These are phyloP conservation scores for Neopipo cinnamomea DNA, from an alignment of 2,113 vertebrate genomes.

Conservation along the genomic window DNA sequence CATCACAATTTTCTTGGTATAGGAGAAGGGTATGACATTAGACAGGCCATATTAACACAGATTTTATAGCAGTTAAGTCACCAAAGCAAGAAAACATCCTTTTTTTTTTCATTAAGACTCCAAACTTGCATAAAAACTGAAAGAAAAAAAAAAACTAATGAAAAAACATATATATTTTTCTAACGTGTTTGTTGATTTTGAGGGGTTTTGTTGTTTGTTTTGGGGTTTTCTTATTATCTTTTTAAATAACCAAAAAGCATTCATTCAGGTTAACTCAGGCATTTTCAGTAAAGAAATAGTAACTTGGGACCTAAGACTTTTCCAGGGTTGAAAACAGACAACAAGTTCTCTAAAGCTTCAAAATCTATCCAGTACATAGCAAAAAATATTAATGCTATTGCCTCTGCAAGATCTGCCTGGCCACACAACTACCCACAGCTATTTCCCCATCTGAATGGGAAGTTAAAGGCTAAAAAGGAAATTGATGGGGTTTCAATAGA, in stretches of 20 bases:
- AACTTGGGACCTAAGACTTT: not conserved
- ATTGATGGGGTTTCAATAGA: not conserved
- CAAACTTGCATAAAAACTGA: not conserved
- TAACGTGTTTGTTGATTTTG: not conserved
- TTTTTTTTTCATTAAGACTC: not conserved
- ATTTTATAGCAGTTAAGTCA: not conserved
- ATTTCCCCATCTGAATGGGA: not conserved
- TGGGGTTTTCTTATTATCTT: not conserved
- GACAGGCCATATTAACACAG: not conserved
- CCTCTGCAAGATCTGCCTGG: not conserved
- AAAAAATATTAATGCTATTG: not conserved
- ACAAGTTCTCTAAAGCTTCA: not conserved
- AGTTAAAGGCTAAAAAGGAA: not conserved
- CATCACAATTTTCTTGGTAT: not conserved
- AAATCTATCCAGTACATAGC: not conserved
- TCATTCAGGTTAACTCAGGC: not conserved
- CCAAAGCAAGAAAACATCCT: not conserved
- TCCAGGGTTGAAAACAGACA: not conserved
- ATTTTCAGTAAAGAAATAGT: not conserved
- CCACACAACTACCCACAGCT: not conserved
- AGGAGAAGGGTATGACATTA: not conserved
- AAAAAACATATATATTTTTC: not conserved
- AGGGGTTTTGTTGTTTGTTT: not conserved
- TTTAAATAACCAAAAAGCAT: not conserved
- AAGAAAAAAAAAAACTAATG: not conserved